Conservation (phyloP, 2,113 vertebrate species). For the Tautogolabrus adspersus region DNA sequence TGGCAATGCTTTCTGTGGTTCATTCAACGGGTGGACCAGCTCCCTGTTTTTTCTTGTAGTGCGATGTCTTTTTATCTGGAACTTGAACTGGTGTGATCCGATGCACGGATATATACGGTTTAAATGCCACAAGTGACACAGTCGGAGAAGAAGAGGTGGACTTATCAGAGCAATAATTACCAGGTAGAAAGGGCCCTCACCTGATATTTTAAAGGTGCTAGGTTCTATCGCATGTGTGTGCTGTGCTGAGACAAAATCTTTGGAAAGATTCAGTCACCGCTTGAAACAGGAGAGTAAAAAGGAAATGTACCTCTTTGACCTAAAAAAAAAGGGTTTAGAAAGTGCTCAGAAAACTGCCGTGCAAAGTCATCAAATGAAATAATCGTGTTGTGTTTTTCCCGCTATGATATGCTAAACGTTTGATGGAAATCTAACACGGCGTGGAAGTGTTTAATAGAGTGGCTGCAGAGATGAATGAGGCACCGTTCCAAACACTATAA, state of each 20-base stretch:
- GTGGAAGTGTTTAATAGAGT: constrained; percentile 34
- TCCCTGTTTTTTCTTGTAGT: constrained; percentile 40
- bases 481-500: constrained; percentile 22
- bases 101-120: constrained; percentile 37
- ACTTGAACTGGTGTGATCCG: constrained; percentile 65
- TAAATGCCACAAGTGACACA: constrained; percentile 54
- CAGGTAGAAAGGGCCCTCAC: constrained; percentile 71
- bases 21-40: constrained; percentile 39
- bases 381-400: constrained; percentile 52
- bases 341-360: constrained; percentile 38
- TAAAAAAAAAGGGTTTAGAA: constrained; percentile 10
- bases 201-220: constrained; percentile 80
- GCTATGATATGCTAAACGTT: constrained; percentile 45
- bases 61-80: constrained; percentile 61
- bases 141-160: constrained; percentile 56
- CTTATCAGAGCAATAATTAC: constrained; percentile 87
- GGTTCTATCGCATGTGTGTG: constrained; percentile 63
- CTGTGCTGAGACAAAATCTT: constrained; percentile 55
- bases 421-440: constrained; percentile 46
- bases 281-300: constrained; percentile 33
- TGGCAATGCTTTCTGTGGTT: constrained; percentile 61
- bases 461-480: constrained; percentile 48
- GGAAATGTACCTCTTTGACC: constrained; percentile 58
- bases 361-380: constrained; percentile 57
- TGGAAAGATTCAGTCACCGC: constrained; percentile 55